phyloP scores from a whole-genome alignment of 2,797 vertebrate species.

The Lophura swinhoii region DNA sequence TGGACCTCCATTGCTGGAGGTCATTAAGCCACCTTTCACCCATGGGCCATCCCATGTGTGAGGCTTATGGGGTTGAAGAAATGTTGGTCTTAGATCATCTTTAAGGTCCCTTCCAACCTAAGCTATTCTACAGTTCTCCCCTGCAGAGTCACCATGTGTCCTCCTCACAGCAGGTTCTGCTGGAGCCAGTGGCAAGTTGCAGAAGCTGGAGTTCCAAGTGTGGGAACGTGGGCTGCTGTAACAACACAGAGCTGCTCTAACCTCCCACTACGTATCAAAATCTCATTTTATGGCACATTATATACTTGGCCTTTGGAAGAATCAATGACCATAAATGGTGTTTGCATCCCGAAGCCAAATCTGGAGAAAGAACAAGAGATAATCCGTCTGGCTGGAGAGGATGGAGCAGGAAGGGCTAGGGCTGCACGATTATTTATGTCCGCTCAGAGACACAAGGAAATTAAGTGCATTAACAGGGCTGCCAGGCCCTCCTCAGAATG shows the following conservation, averaged over 20 bases:
- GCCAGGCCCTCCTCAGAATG: conserved; percentile 64
- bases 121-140: not conserved
- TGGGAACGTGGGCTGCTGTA: conserved; percentile 11
- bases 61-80: not conserved
- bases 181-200: not conserved
- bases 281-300: conserved; percentile 80
- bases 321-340: conserved; percentile 68
- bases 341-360: conserved; percentile 77
- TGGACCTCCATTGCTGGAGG: not conserved
- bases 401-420: not conserved
- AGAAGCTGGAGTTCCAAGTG: not conserved
- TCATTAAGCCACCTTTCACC: rapidly evolving
- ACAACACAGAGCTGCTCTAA: conserved; percentile 31
- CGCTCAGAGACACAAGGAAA: conserved; percentile 27
- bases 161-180: not conserved
- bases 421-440: conserved; percentile 60
- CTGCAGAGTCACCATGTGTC: not conserved
- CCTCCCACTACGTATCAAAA: conserved; percentile 71
- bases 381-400: conserved; percentile 69
- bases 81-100: too few relatives aligned
- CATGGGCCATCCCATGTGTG: too few relatives aligned
- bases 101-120: too few relatives aligned
- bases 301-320: conserved; percentile 77
- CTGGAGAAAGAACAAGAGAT: conserved; percentile 61
- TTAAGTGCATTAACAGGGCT: conserved; percentile 56